Evolutionary conservation across 2,888 invertebrate genomes (phyloP).

Genomic region (Drosophila ustulata): DNA sequence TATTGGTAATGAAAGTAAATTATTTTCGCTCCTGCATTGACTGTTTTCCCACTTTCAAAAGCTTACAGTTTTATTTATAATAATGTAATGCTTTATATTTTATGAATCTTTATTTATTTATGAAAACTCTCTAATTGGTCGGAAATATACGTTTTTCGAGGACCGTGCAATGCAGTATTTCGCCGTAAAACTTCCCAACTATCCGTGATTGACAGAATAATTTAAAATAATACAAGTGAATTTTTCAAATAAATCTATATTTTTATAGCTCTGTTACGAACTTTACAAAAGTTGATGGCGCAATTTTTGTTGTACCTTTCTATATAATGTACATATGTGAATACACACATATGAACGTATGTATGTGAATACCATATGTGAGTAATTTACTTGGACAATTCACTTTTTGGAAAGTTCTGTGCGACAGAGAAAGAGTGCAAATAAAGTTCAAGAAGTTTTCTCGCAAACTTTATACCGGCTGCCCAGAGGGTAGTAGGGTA

Average conservation of each 20-base stretch:
- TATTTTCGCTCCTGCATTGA: not conserved
- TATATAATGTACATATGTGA: not conserved
- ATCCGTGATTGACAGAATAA: not conserved
- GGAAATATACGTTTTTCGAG: not conserved
- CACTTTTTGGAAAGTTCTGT: not conserved
- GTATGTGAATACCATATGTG: not conserved
- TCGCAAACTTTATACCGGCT: not conserved
- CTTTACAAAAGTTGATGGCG: not conserved
- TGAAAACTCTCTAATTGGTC: not conserved
- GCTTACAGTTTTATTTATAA: too few relatives aligned
- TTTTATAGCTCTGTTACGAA: not conserved
- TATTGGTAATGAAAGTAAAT: too few relatives aligned
- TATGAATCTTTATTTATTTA: not conserved
- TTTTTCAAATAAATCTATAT: not conserved
- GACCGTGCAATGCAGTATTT: not conserved
- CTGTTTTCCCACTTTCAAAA: too few relatives aligned
- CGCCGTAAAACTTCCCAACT: not conserved
- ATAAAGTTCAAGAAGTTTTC: not conserved
- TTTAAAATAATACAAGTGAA: not conserved
- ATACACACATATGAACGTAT: not conserved
- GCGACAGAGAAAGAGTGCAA: not conserved
- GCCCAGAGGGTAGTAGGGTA: not conserved
- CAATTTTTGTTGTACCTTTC: not conserved
- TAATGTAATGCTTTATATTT: not conserved
- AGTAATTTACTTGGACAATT: not conserved